Evolutionary conservation across 35 echinoderm and acorn worm genomes (phyloP).

Genomic region (Antedon bifida): DNA sequence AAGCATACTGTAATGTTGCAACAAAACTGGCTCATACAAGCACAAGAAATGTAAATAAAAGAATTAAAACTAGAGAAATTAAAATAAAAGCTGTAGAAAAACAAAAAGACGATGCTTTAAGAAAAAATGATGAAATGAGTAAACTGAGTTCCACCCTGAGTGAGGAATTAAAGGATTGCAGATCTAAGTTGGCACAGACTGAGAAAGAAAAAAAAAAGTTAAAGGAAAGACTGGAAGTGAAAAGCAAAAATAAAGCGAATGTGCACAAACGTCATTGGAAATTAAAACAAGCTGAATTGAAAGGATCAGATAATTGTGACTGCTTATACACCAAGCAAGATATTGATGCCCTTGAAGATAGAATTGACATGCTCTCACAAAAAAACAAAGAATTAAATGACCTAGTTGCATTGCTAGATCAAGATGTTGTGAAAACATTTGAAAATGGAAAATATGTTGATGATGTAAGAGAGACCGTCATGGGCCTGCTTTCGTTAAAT

Average conservation of each 20-base stretch:
- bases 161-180: neutral
- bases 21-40: neutral
- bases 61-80: neutral
- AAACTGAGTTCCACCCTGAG: too few species aligned
- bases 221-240: neutral
- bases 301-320: neutral
- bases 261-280: neutral
- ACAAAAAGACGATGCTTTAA: neutral
- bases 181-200: neutral
- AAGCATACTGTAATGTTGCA: too few species aligned
- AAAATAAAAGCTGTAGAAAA: neutral
- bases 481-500: conserved; percentile 27
- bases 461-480: conserved; percentile 19
- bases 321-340: neutral
- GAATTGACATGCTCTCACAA: neutral
- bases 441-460: conserved; percentile 11
- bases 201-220: neutral
- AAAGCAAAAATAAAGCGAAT: neutral
- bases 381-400: conserved; percentile 11
- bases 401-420: neutral
- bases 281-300: neutral
- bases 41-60: conserved; percentile 6
- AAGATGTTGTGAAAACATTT: conserved; percentile 12
- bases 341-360: neutral
- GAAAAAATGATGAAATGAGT: neutral